Evolutionary conservation across 2,113 vertebrate species (phyloP).

Genomic region (Cephalopterus ornatus): DNA sequence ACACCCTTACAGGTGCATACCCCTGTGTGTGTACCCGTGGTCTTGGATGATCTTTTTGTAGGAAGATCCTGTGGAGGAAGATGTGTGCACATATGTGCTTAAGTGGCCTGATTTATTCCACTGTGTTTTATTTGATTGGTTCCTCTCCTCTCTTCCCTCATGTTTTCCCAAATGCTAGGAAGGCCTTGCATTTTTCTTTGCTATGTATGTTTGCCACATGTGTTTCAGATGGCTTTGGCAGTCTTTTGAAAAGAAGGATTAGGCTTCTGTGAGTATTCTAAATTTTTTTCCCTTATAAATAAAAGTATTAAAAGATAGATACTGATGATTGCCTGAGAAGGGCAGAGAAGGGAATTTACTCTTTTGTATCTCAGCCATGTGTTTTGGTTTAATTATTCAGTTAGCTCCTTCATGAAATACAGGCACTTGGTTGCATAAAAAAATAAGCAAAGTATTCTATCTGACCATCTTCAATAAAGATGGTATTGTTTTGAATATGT

Average conservation of each 20-base stretch:
- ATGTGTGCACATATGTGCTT: not conserved
- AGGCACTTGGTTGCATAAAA: not conserved
- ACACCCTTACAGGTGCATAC: rapidly evolving
- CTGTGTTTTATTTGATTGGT: not conserved
- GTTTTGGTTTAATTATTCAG: constrained; percentile 12
- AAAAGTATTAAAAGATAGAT: not conserved
- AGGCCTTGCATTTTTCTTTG: not conserved
- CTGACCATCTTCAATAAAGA: not conserved
- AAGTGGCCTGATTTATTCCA: not conserved
- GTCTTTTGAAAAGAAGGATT: not conserved
- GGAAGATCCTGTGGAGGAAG: not conserved
- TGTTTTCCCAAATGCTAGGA: not conserved
- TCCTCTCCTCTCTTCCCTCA: not conserved
- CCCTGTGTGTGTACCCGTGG: rapidly evolving
- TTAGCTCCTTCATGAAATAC: not conserved
- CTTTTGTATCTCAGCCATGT: not conserved
- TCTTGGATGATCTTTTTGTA: not conserved
- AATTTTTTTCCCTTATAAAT: not conserved
- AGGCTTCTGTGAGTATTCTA: not conserved
- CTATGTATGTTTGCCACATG: not conserved
- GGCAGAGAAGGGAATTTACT: not conserved
- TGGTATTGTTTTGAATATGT: not conserved
- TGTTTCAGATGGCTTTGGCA: not conserved
- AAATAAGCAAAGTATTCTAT: not conserved
- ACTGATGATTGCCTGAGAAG: not conserved